Base-by-base conservation (phyloP, 1,140 invertebrate genomes). In the Halesus radiatus region DNA sequence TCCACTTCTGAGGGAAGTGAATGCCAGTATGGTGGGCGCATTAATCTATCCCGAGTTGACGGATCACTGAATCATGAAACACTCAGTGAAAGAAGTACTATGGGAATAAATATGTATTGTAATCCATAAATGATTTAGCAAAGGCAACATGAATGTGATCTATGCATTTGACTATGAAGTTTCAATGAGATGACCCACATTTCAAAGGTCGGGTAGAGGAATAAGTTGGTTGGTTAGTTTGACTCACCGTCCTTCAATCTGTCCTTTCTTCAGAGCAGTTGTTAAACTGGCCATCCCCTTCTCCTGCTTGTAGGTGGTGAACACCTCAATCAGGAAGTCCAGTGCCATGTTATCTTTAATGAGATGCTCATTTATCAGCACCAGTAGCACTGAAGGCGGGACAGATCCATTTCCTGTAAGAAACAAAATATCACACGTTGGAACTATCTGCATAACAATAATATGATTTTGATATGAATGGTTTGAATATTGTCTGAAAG, bases 311-410 rank as follows among this genome's bases (percentile, higher is more conserved):
- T 97, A 97, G 82, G 94, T 96, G 83, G 94, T 92, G 90, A 98
- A 98, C 84, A 98, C 94, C 89, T 97, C 94, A 84, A 97, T 92
- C 84, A 98, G 91, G 89, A 98, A 98, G 82, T 98, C 96, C 83
- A 98, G 91, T 78, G 97, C 96, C 86, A 97, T 90, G 89, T 97
- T 96, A 90, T 99, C 98, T 88, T 98, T 98, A 81, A 98, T 94
- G 84, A 98, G 91, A 92, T 98, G 97, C 88, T 98, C 97, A 88
- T 95, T 96, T 85, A 95, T 94, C 84, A 96, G 89, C 85, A 95
- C 94, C 86, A 94, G 91, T 82, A 98, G 92, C 76, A 97, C 95
- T 83, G 93, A 94, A 70, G 97, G 94, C 84, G 95, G 94, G 84
- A 97, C 94, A 86, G 96, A 95, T 83, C 95, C 95, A 90, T 97